These are phyloP conservation scores for Cryptoblepharus egeriae DNA, from an alignment of 2,797 vertebrate species.

Conservation along the genomic window DNA sequence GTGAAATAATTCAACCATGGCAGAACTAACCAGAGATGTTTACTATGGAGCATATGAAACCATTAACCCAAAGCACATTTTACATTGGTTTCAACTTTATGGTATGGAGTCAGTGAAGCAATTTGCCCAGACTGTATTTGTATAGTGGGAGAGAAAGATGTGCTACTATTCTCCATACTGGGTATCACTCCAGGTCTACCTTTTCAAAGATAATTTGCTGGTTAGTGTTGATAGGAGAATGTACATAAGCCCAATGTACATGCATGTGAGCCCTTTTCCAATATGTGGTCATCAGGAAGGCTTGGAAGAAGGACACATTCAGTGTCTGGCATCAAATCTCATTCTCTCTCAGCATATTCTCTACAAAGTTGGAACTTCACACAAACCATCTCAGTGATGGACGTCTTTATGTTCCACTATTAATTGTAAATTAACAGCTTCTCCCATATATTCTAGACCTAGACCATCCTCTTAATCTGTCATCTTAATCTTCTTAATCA, in stretches of 20 bases:
- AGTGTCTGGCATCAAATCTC: too few species aligned
- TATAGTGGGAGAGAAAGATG: background rate
- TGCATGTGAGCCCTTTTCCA: background rate
- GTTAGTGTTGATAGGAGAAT: too few species aligned
- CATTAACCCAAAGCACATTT: slow-evolving; percentile 4
- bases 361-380: background rate
- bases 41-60: background rate
- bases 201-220: background rate
- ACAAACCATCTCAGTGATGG: background rate
- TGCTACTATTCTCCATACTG: background rate
- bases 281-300: background rate
- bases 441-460: too few species aligned
- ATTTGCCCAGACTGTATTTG: background rate
- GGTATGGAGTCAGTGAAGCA: background rate
- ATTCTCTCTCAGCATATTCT: too few species aligned
- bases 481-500: too few species aligned
- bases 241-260: background rate
- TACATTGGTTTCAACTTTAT: background rate
- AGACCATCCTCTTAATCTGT: too few species aligned
- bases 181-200: background rate
- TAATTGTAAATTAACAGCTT: too few species aligned
- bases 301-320: background rate
- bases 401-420: background rate
- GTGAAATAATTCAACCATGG: slow-evolving; percentile 15
- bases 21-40: slow-evolving; percentile 4